Evolutionary conservation across 1,140 invertebrate genomes (phyloP), one percentile per base, ranked within the genome.

Genomic region (Drosophila kurseongensis): DNA sequence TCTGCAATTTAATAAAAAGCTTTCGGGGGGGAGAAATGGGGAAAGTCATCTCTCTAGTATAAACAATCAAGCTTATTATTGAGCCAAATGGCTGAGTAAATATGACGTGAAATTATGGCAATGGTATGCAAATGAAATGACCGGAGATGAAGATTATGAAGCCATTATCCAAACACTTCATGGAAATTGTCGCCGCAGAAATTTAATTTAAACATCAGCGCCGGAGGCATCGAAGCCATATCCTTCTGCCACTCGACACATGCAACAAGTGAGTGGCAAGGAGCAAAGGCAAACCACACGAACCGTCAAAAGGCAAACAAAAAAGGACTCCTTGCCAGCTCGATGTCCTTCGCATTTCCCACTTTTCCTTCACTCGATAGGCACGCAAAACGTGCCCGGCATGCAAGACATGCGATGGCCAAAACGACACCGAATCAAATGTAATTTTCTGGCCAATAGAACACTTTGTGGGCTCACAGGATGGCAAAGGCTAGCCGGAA

Each of bases 1-100:
- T 86, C n/a, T 61, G 81, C 80, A 90, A 90, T 90, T 88, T 91
- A 88, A 90, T 83, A 90, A 88, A 90, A 83, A 78, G 82, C 68
- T 72, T 83, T 75, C 50, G 8, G 9, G 13, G 13, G 29, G 41
- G 10, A 10, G 32, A 18, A 12, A 23, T 13, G 16, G 5, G 6
- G 29, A 44, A 23, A 66, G 59, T 45, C 59, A 56, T 29, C 13
- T 16, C 16, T 16, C 27, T 12, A 47, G 51, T 78, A 84, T 77
- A 90, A 81, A 84, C 78, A 89, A 80, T 77, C 62, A 56, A 48
- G 79, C 69, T 78, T 81, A 77, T 88, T 88, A 83, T 86, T 81
- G 82, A 63, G 81, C 69, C 77, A 68, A 82, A 88, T 66, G 69
- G 55, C 50, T 84, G 68, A 78, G 79, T 86, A 89, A 90, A 90